Evolutionary conservation across 1,140 invertebrate genomes (phyloP).

Genomic region (Drosophila pandora): DNA sequence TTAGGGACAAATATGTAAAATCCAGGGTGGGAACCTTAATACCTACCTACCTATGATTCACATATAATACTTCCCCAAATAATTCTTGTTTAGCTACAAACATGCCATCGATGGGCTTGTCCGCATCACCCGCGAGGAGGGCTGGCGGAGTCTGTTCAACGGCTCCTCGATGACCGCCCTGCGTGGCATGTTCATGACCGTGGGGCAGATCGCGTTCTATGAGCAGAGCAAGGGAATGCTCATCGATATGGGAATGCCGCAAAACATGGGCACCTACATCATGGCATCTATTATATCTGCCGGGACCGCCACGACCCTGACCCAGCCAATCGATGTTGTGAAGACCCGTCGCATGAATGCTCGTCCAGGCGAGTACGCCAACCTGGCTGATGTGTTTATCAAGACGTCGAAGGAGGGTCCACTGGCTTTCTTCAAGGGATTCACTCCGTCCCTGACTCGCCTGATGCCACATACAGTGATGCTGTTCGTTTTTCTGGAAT

Average conservation of each 20-base stretch:
- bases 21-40: no score
- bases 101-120: constrained; percentile 96
- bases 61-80: constrained; percentile 68
- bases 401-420: constrained; percentile 96
- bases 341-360: constrained; percentile 99
- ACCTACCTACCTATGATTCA: no score
- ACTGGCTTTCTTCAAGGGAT: constrained; percentile 97
- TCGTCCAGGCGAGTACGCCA: constrained; percentile 93
- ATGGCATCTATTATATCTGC: constrained; percentile 86
- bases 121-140: constrained; percentile 93
- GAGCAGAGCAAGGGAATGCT: constrained; percentile 87
- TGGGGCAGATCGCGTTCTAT: constrained; percentile 97
- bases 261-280: constrained; percentile 57
- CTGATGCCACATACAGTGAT: constrained; percentile 98
- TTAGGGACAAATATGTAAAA: no score
- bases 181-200: constrained; percentile 96
- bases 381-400: constrained; percentile 89
- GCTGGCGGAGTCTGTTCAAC: constrained; percentile 90
- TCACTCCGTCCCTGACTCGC: constrained; percentile 97
- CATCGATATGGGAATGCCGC: constrained; percentile 19
- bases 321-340: constrained; percentile 98
- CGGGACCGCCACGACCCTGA: constrained; percentile 95
- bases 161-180: constrained; percentile 95
- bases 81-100: constrained; percentile 94
- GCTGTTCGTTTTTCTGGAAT: constrained; percentile 98